phyloP scores from a whole-genome alignment of 2,888 invertebrate species.

The Luffia ferchaultella region DNA sequence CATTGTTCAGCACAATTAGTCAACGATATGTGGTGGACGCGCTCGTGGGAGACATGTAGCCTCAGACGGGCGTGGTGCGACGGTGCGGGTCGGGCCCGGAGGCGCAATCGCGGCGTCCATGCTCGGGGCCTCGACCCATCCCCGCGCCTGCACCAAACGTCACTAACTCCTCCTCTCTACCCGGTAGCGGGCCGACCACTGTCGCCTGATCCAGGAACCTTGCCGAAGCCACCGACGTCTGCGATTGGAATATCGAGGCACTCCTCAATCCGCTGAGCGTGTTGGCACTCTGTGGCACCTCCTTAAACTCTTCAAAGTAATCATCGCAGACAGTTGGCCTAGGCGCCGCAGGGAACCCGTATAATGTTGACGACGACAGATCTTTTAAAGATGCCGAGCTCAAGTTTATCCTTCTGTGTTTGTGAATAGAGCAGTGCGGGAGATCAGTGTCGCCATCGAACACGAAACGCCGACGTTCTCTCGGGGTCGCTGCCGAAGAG shows the following conservation, averaged over 20 bases:
- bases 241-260: slow-evolving; percentile 58
- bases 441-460: slow-evolving; percentile 66
- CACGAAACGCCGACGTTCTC: slow-evolving; percentile 68
- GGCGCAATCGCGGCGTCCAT: slow-evolving; percentile 47
- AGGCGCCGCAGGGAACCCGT: slow-evolving; percentile 73
- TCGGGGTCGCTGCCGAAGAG: slow-evolving; percentile 53
- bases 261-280: slow-evolving; percentile 53
- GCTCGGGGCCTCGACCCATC: slow-evolving; percentile 36
- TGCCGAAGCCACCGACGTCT: slow-evolving; percentile 71
- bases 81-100: slow-evolving; percentile 63
- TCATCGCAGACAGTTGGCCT: slow-evolving; percentile 69
- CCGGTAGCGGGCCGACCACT: slow-evolving; percentile 68
- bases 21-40: slow-evolving; percentile 46
- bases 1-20: slow-evolving; percentile 29
- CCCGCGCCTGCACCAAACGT: slow-evolving; percentile 72
- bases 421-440: slow-evolving; percentile 67
- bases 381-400: slow-evolving; percentile 68
- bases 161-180: slow-evolving; percentile 73
- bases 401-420: slow-evolving; percentile 53
- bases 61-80: slow-evolving; percentile 69
- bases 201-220: slow-evolving; percentile 74
- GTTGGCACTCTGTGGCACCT: slow-evolving; percentile 61
- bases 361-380: slow-evolving; percentile 60
- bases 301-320: slow-evolving; percentile 63
- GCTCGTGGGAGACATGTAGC: slow-evolving; percentile 17